Conservation (phyloP, 1,140 invertebrate species). For the Glossosoma conforme region DNA sequence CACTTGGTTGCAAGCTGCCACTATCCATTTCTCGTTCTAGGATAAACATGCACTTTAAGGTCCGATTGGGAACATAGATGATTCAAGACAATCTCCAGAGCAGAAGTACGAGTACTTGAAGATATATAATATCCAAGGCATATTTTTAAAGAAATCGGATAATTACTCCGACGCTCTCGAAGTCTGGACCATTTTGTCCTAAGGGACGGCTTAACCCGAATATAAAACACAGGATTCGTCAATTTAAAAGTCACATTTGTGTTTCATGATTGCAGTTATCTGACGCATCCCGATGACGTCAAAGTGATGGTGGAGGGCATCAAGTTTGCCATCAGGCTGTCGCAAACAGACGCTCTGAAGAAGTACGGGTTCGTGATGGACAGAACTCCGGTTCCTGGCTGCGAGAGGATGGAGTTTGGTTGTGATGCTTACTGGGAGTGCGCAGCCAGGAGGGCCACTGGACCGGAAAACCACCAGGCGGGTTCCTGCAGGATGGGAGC, state of each 20-base stretch:
- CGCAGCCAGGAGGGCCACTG: constrained; percentile 67
- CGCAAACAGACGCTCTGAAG: constrained; percentile 62
- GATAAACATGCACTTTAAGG: too few species aligned
- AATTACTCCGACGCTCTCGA: too few species aligned
- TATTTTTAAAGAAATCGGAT: too few species aligned
- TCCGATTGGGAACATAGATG: too few species aligned
- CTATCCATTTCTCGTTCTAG: too few species aligned
- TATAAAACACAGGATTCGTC: neutral
- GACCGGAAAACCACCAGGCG: constrained; percentile 80
- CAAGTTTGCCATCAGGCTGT: constrained; percentile 64
- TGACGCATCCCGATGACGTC: constrained; percentile 59
- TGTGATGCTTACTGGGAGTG: constrained; percentile 80
- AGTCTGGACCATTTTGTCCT: too few species aligned
- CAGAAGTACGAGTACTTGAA: too few species aligned
- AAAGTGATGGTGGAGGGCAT: constrained; percentile 67
- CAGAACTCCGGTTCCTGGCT: constrained; percentile 64
- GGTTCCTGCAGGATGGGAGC: constrained; percentile 80
- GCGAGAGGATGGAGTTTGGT: constrained; percentile 65
- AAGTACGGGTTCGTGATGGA: constrained; percentile 68
- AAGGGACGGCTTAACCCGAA: too few species aligned
- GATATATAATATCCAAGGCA: too few species aligned
- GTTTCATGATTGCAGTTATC: constrained; percentile 35
- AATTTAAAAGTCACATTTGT: neutral
- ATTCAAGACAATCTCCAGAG: too few species aligned
- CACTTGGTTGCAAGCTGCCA: too few species aligned